phyloP scores from a whole-genome alignment of 2,113 vertebrate genomes.

The Octodon degus region DNA sequence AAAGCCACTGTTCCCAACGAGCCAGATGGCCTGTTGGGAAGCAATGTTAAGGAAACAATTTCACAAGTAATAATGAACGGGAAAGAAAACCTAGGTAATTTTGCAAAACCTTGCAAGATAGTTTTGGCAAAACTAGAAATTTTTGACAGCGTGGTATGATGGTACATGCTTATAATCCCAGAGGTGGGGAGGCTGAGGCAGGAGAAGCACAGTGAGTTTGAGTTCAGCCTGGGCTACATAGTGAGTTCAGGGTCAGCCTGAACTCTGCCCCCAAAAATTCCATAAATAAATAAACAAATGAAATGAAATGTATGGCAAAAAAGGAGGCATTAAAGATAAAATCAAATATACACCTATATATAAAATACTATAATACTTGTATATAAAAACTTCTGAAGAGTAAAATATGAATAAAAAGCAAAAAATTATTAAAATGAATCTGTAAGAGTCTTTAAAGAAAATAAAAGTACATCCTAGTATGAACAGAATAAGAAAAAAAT shows the following conservation, averaged over 20 bases:
- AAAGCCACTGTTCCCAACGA: background rate
- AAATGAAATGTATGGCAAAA: background rate
- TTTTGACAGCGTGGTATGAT: background rate
- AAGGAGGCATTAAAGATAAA: background rate
- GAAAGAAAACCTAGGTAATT: background rate
- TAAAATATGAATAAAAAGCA: background rate
- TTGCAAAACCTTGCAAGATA: constrained; percentile 14
- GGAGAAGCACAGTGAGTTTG: background rate
- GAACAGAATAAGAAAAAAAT: background rate
- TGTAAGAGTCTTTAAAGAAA: background rate
- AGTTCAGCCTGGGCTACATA: background rate
- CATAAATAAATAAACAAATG: background rate
- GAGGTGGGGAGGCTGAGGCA: background rate
- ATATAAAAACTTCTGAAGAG: background rate
- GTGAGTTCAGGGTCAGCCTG: background rate
- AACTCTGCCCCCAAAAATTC: background rate
- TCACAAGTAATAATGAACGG: background rate
- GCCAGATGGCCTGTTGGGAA: background rate
- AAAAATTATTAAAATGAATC: background rate
- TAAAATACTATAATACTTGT: background rate
- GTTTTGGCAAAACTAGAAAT: constrained; percentile 2
- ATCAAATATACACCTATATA: background rate
- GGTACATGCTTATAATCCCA: background rate
- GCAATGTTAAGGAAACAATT: background rate
- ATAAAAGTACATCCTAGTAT: background rate